Conservation (phyloP, 1,140 invertebrate species). For the Polyergus mexicanus region DNA sequence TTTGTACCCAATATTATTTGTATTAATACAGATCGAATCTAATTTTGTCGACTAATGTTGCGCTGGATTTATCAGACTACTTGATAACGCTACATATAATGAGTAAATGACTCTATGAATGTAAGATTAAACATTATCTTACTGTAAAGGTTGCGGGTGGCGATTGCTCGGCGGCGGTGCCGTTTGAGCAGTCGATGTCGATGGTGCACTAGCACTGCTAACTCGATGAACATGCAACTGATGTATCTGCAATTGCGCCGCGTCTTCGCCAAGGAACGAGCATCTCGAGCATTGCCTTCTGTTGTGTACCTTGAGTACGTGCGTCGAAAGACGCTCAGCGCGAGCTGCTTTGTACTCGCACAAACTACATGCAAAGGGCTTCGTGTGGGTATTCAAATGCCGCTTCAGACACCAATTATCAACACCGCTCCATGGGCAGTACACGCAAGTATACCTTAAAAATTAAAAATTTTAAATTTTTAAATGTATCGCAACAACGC, state of each 20-base stretch:
- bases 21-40: neutral
- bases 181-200: constrained; percentile 66
- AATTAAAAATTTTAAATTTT: neutral
- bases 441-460: constrained; percentile 92
- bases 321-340: constrained; percentile 94
- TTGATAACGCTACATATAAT: neutral
- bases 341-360: constrained; percentile 97
- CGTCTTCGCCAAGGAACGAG: constrained; percentile 93
- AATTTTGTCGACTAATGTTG: no score
- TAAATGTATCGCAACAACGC: no score
- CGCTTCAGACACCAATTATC: constrained; percentile 97
- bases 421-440: constrained; percentile 96
- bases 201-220: constrained; percentile 72
- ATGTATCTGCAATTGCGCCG: constrained; percentile 92
- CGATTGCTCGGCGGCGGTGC: constrained; percentile 58
- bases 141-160: constrained; percentile 81
- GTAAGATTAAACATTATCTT: constrained; percentile 52
- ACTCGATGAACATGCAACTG: constrained; percentile 87
- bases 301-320: constrained; percentile 96
- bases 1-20: neutral
- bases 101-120: neutral
- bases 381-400: constrained; percentile 96
- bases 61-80: no score
- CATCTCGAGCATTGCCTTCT: constrained; percentile 95
- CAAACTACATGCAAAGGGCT: constrained; percentile 94